Base-by-base conservation (phyloP, 2,113 vertebrate genomes). In the Cathartes aura region DNA sequence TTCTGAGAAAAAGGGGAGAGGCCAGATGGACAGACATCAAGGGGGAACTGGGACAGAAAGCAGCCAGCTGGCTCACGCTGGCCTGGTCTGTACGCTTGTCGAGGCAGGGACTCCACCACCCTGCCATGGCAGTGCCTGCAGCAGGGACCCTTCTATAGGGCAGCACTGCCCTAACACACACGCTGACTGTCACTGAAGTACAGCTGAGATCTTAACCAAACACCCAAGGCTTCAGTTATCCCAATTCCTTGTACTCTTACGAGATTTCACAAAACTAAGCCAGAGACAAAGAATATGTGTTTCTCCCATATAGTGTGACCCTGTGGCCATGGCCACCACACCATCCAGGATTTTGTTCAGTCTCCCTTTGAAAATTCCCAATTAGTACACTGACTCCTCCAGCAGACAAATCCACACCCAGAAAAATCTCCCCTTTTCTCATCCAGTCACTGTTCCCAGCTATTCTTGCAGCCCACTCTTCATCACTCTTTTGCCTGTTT, bases 41-140 rank as follows among this genome's bases (percentile, higher is more conserved):
- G 26, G 9, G 12, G n/a, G n/a, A 76, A 21, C 18, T 21, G 1
- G 1, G 30, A 42, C 1, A 3, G 76, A 42, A n/a, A 11, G 9
- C 45, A 20, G n/a, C 3, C 38, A 22, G 24, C 29, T 18, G 40
- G 59, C 26, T 9, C 7, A 14, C 5, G 2, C 40, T 30, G 59
- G 50, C 17, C 38, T 30, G 27, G 32, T 38, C 30, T 20, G 12
- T 13, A 23, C 1, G 5, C 20, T 36, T 0, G 1, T 4, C 0
- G 5, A 45, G 21, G 34, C 64, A 78, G 60, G 53, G 30, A 36
- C n/a, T 36, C 24, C 1, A 4, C 22, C 47, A 62, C 32, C 17
- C 47, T 18, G 20, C 60, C 60, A 23, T 1, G 26, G 24, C 52
- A 47, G 47, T 4, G 34, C 23, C 45, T 14, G 36, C 59, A 29